Evolutionary conservation across 2,888 invertebrate genomes (phyloP), one percentile per base, ranked within the genome.

Genomic region (Prostheceraeus crozeri): DNA sequence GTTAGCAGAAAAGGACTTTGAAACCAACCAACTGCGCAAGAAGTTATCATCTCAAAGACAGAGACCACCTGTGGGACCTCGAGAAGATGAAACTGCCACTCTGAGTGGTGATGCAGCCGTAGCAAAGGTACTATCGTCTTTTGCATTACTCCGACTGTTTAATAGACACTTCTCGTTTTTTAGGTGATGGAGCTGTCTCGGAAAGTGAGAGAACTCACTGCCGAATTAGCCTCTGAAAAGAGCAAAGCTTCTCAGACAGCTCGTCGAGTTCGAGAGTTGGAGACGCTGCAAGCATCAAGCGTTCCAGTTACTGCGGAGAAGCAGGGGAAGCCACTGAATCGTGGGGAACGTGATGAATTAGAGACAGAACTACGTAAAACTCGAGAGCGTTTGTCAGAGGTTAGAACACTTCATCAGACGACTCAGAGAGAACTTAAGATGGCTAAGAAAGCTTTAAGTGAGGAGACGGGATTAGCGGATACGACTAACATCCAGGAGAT

Each of bases 121-220:
- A 1, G 68, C 71, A 1, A 76, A 75, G 60, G n/a, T n/a, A n/a
- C n/a, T n/a, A n/a, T n/a, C n/a, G n/a, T n/a, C n/a, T n/a, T n/a
- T n/a, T n/a, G n/a, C n/a, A n/a, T n/a, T n/a, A n/a, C n/a, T n/a
- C n/a, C n/a, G n/a, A n/a, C n/a, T n/a, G n/a, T n/a, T n/a, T n/a
- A n/a, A n/a, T n/a, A n/a, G n/a, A n/a, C n/a, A n/a, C n/a, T n/a
- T n/a, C n/a, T n/a, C n/a, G n/a, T n/a, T n/a, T n/a, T n/a, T n/a
- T n/a, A n/a, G n/a, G 76, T 76, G 59, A 73, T 76, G 1, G 76
- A 76, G 55, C 65, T 76, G 27, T 75, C 76, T 3, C 76, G 74
- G 62, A 75, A 73, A 62, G 65, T 75, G 4, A 64, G 76, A 23
- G 75, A 76, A 46, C 57, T 75, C 59, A 75, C 70, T 11, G 67